Evolutionary conservation across 2,888 invertebrate genomes (phyloP).

Genomic region (Coelinius sp.): DNA sequence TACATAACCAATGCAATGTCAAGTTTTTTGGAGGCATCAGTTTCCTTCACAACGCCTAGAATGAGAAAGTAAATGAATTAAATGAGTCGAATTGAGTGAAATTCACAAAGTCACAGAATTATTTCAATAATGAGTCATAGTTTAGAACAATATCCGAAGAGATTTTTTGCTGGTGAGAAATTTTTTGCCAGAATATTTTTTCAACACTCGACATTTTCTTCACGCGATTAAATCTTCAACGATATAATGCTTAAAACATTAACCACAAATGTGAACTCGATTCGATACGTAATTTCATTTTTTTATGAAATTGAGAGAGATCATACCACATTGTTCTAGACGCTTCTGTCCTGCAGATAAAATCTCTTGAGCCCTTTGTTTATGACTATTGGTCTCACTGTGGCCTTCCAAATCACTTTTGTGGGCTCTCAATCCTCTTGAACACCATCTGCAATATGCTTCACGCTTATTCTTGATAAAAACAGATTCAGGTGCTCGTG

Average conservation of each 20-base stretch:
- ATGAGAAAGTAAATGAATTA: neutral
- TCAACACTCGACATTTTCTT: no score
- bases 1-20: neutral
- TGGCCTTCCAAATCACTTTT: neutral
- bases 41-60: neutral
- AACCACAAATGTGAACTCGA: no score
- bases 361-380: neutral
- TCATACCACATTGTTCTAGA: neutral
- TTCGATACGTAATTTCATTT: no score
- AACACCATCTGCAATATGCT: neutral
- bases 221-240: no score
- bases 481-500: neutral
- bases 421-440: neutral
- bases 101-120: neutral
- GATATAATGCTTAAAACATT: no score
- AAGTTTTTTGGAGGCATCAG: neutral
- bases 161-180: no score
- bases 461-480: neutral
- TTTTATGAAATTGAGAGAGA: neutral
- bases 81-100: neutral
- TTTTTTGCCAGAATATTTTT: no score
- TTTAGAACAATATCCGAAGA: no score
- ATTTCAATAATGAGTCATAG: no score
- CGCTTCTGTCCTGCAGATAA: neutral
- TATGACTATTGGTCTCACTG: neutral